phyloP scores from a whole-genome alignment of 2,888 invertebrate genomes.

The Quadroppia sp. region DNA sequence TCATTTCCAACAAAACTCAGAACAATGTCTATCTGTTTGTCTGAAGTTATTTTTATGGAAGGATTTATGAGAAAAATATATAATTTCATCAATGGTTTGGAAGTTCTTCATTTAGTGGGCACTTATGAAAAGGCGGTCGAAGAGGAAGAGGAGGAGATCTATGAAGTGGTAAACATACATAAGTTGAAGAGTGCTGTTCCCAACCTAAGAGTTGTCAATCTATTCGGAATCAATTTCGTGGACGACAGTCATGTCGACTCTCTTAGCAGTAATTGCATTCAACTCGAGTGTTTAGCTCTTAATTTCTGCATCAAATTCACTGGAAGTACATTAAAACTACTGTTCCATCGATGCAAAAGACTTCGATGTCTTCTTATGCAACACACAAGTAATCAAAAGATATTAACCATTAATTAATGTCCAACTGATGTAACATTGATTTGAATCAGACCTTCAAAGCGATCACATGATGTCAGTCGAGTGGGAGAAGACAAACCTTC shows the following conservation, averaged over 20 bases:
- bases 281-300: slow-evolving; percentile 93
- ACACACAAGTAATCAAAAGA: slow-evolving; percentile 72
- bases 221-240: slow-evolving; percentile 97
- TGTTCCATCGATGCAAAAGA: slow-evolving; percentile 88
- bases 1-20: slow-evolving; percentile 95
- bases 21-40: slow-evolving; percentile 92
- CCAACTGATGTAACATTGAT: neutral
- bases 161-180: slow-evolving; percentile 98
- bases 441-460: slow-evolving; percentile 70
- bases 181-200: slow-evolving; percentile 97
- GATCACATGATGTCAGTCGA: slow-evolving; percentile 92
- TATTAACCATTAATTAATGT: neutral
- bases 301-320: slow-evolving; percentile 97
- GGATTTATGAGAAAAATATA: slow-evolving; percentile 99
- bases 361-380: slow-evolving; percentile 89
- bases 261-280: slow-evolving; percentile 76
- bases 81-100: slow-evolving; percentile 96
- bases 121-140: slow-evolving; percentile 86
- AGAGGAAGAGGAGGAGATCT: slow-evolving; percentile 98
- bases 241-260: slow-evolving; percentile 99
- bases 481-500: slow-evolving; percentile 89
- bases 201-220: slow-evolving; percentile 91
- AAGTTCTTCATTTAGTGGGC: slow-evolving; percentile 95
- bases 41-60: slow-evolving; percentile 99
- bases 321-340: slow-evolving; percentile 86